A percentile compares a stretch with the other conserved stretches of the same genome.
Evolutionary conservation across 2,888 invertebrate species (phyloP).

Genomic region (Chloroclystis v-ata): DNA sequence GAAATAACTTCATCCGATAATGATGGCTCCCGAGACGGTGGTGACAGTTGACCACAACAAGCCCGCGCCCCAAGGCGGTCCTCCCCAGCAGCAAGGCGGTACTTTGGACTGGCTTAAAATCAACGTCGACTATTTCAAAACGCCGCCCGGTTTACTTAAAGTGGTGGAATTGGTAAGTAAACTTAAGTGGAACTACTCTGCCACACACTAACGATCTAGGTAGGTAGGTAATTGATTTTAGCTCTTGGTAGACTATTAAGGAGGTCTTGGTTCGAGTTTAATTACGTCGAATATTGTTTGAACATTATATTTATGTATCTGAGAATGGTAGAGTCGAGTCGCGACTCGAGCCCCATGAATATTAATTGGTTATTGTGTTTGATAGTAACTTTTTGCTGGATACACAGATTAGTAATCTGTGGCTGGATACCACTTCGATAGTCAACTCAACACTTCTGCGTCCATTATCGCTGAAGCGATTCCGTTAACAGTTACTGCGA

Average conservation of each 20-base stretch:
- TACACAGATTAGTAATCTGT: too few relatives aligned
- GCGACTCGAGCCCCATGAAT: too few relatives aligned
- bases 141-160: slow-evolving; percentile 89
- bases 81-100: slow-evolving; percentile 72
- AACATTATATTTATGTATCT: too few relatives aligned
- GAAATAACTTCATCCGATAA: slow-evolving; percentile 47
- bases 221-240: not conserved
- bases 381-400: too few relatives aligned
- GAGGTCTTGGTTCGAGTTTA: too few relatives aligned
- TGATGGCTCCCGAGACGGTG: slow-evolving; percentile 91
- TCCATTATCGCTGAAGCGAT: slow-evolving; percentile 24
- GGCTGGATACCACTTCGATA: not conserved
- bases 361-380: too few relatives aligned
- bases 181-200: slow-evolving; percentile 6
- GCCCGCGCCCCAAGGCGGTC: slow-evolving; percentile 51
- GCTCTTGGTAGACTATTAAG: too few relatives aligned
- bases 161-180: slow-evolving; percentile 87
- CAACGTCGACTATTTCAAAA: slow-evolving; percentile 88
- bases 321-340: too few relatives aligned
- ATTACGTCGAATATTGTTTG: too few relatives aligned
- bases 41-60: slow-evolving; percentile 86
- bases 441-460: slow-evolving; percentile 12
- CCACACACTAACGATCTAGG: not conserved
- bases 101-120: slow-evolving; percentile 84
- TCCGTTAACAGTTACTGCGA: slow-evolving; percentile 27